A percentile compares a stretch with the other conserved stretches of the same genome.
These are phyloP conservation scores for Clepsis dumicolana DNA, from an alignment of 2,888 invertebrate species.

Conservation along the genomic window DNA sequence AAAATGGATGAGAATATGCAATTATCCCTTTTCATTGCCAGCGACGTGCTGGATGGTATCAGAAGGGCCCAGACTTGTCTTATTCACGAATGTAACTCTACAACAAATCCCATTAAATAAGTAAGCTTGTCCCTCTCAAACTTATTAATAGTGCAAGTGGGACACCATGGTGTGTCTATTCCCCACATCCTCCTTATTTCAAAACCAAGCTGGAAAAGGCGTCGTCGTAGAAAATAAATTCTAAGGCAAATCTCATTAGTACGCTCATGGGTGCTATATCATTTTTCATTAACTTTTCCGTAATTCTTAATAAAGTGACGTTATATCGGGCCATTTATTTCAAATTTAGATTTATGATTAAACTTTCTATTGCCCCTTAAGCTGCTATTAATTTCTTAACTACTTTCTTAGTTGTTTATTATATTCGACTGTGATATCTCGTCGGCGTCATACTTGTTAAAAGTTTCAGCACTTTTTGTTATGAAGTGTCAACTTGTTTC, in stretches of 20 bases:
- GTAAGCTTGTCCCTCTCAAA: constrained; percentile 12
- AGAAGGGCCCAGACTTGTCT: constrained; percentile 13
- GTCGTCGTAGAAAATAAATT: constrained; percentile 55
- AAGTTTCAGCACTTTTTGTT: too few species aligned
- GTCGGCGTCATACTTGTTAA: too few species aligned
- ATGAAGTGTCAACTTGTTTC: too few species aligned
- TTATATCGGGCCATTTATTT: constrained; percentile 11
- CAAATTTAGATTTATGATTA: constrained; percentile 18
- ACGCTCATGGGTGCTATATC: constrained; percentile 45
- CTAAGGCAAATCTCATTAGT: constrained; percentile 51
- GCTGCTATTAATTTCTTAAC: neutral
- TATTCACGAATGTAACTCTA: constrained; percentile 8
- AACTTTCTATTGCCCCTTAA: constrained; percentile 9
- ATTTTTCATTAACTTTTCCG: constrained; percentile 37
- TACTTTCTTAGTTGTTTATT: neutral
- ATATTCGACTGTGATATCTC: neutral
- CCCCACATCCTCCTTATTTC: neutral
- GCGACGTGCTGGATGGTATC: constrained; percentile 50
- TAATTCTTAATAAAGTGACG: constrained; percentile 9
- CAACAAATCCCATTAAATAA: constrained; percentile 16
- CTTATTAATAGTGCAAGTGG: constrained; percentile 7
- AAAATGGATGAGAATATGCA: constrained; percentile 68
- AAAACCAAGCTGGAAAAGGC: constrained; percentile 20
- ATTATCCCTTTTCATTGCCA: constrained; percentile 75
- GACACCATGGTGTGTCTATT: neutral